Percentiles rank a stretch among this genome's conserved stretches.
These are phyloP conservation scores for Poeciliopsis retropinna DNA, from an alignment of 2,113 vertebrate genomes.

Conservation along the genomic window DNA sequence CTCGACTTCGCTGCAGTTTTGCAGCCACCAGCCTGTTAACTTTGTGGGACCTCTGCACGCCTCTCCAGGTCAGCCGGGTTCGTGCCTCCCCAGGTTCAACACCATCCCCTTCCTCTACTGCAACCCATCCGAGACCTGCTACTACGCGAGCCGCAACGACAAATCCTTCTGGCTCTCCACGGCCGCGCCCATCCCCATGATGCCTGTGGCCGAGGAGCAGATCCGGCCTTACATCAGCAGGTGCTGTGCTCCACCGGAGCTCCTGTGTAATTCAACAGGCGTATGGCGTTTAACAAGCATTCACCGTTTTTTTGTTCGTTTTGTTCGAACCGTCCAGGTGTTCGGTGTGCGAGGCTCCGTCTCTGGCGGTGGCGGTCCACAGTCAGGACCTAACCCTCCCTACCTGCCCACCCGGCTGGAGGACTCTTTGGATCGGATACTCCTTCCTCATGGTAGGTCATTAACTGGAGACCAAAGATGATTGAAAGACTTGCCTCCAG, in stretches of 20 bases:
- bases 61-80: conserved; percentile 90
- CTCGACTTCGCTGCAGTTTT: not conserved
- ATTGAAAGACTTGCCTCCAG: not conserved
- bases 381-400: conserved; percentile 94
- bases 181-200: conserved; percentile 93
- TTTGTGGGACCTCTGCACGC: not conserved
- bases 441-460: conserved; percentile 94
- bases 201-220: conserved; percentile 86
- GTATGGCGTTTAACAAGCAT: too few species aligned
- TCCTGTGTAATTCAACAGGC: not conserved
- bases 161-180: conserved; percentile 99
- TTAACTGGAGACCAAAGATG: not conserved
- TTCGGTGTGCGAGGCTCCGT: conserved; percentile 92
- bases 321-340: conserved; percentile 69
- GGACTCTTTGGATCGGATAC: conserved; percentile 97
- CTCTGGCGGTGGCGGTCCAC: conserved; percentile 91
- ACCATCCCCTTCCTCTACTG: conserved; percentile 98
- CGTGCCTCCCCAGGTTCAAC: conserved; percentile 92
- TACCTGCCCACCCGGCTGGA: conserved; percentile 89
- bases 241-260: conserved; percentile 7
- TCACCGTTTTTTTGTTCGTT: not conserved
- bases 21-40: not conserved
- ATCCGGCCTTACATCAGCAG: conserved; percentile 92
- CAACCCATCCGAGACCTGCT: conserved; percentile 90
- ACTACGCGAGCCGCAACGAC: conserved; percentile 93